These are phyloP conservation scores for Protosalanx chinensis DNA, from an alignment of 2,797 vertebrate species.

Conservation along the genomic window DNA sequence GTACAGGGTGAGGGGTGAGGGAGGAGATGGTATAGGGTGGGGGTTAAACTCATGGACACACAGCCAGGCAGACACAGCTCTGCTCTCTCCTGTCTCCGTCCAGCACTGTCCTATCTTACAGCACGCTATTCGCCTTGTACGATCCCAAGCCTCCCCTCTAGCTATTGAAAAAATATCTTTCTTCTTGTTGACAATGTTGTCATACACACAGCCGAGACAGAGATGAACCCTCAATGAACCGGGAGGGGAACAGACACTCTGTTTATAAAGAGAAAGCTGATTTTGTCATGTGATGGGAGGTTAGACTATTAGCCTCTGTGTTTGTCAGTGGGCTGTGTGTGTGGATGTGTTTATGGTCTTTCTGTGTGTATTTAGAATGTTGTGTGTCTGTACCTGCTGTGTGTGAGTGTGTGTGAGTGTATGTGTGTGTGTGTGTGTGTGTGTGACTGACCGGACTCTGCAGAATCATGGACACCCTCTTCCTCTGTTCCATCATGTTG, in stretches of 20 bases:
- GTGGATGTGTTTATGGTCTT: too few species aligned
- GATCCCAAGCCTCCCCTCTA: too few species aligned
- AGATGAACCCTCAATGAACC: not conserved
- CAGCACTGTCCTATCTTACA: not conserved
- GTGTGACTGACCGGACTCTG: conserved; percentile 89
- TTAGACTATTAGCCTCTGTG: not conserved
- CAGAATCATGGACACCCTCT: conserved; percentile 98
- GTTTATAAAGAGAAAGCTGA: not conserved
- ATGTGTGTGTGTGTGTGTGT: not conserved
- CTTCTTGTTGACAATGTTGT: not conserved
- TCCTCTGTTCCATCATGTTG: conserved; percentile 99
- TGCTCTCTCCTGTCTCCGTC: not conserved
- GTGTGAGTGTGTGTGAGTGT: not conserved
- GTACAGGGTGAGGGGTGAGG: too few species aligned
- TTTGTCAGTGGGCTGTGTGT: too few species aligned
- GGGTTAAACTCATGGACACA: too few species aligned
- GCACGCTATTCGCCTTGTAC: too few species aligned
- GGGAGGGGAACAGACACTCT: not conserved
- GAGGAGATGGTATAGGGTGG: not conserved
- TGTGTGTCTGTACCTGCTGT: not conserved
- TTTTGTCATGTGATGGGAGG: not conserved
- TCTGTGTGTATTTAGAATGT: not conserved
- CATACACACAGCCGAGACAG: not conserved
- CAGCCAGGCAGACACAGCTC: too few species aligned
- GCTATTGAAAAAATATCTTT: not conserved